Percentiles rank a stretch among this genome's conserved stretches.
Conservation (phyloP, 2,797 vertebrate genomes). For the Propithecus perrieri region DNA sequence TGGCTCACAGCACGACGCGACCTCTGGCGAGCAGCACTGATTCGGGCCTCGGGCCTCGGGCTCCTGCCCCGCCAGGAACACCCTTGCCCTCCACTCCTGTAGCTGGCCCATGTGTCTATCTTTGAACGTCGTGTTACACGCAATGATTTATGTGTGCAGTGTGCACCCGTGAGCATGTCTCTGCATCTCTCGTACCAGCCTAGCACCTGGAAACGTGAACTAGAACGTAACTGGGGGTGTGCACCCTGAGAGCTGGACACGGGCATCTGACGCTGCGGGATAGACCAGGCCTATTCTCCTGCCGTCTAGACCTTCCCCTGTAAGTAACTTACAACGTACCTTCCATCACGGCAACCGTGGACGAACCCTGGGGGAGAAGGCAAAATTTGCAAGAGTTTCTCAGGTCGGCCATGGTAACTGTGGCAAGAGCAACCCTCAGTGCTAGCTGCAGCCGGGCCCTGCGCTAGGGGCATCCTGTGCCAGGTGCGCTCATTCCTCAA, state of each 20-base stretch:
- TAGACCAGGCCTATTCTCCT: too few relatives aligned
- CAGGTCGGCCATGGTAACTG: rapidly evolving
- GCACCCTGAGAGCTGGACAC: rapidly evolving
- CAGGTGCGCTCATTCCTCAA: background rate
- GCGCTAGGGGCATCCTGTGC: rapidly evolving
- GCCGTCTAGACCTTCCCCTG: rapidly evolving
- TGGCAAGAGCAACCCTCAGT: rapidly evolving
- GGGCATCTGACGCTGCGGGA: rapidly evolving
- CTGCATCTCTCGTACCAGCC: background rate
- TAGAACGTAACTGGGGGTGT: rapidly evolving
- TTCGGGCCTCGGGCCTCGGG: rapidly evolving
- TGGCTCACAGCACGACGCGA: rapidly evolving
- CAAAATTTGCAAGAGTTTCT: rapidly evolving
- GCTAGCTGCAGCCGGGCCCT: rapidly evolving
- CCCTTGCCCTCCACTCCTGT: rapidly evolving
- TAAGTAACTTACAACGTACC: background rate
- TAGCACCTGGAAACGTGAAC: background rate
- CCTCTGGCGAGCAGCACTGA: background rate
- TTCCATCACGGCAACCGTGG: rapidly evolving
- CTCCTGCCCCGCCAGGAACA: background rate
- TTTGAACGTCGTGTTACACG: rapidly evolving
- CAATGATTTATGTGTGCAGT: rapidly evolving
- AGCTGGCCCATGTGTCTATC: rapidly evolving
- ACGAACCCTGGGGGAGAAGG: rapidly evolving
- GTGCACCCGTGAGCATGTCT: background rate